Conservation (phyloP, 2,888 invertebrate genomes). For the Cataglyphis rosenhaueri region DNA sequence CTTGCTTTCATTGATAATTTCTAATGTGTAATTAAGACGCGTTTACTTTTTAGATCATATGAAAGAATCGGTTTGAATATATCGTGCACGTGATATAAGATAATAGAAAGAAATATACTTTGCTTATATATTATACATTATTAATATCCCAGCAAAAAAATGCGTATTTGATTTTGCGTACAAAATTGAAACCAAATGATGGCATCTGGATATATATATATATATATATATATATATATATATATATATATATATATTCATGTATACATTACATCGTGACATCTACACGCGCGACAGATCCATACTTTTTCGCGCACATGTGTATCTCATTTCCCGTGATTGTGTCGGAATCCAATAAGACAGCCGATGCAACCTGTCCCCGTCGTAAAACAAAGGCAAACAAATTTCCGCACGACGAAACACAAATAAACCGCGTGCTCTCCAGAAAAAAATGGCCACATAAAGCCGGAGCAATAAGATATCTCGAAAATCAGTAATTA, state of each 20-base stretch:
- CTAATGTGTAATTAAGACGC: neutral
- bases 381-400: constrained; percentile 84
- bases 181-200: constrained; percentile 1
- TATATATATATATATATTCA: neutral
- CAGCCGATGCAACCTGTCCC: constrained; percentile 81
- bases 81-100: neutral
- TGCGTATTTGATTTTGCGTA: neutral
- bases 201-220: neutral
- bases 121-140: neutral
- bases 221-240: constrained; percentile 22
- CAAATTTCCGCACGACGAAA: constrained; percentile 81
- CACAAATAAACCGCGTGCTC: constrained; percentile 36
- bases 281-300: constrained; percentile 36
- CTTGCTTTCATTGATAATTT: neutral
- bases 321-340: constrained; percentile 60
- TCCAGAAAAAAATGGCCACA: constrained; percentile 50
- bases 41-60: neutral
- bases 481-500: constrained; percentile 38
- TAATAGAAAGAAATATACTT: neutral
- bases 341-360: constrained; percentile 84
- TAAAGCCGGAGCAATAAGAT: constrained; percentile 66
- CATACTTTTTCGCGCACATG: constrained; percentile 42
- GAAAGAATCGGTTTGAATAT: neutral
- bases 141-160: neutral
- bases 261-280: neutral